Base-by-base conservation (phyloP, 2,113 vertebrate species). In the Steatornis caripensis region DNA sequence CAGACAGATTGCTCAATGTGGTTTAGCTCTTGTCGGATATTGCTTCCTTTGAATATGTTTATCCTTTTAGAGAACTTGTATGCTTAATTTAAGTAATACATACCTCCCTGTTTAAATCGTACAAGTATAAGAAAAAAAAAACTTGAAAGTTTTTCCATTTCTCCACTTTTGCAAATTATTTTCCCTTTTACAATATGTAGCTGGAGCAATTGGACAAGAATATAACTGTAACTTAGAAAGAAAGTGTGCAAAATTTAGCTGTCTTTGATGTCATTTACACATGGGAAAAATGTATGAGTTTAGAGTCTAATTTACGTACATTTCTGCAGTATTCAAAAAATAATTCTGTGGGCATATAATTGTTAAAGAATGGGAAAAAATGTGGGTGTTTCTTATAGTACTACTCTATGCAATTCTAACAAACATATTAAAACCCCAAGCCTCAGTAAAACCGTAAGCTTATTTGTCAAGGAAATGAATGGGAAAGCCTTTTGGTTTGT, bases 391-490 rank as follows among this genome's bases (percentile, higher is more conserved):
- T 84, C 68, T 90, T 75, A 48, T 45, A 84, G 41, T 65, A 84
- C 32, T 87, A 81, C 45, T 75, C 18, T 1, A 4, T 62, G 24
- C n/a, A 74, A 13, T 37, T 77, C 15, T 74, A 90, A 89, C 58
- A 95, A 93, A 83, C 62, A 87, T 80, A 90, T 78, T 96, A 84
- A 84, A 92, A 76, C 20, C 16, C 12, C 37, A 72, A 85, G n/a
- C 54, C 51, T 36, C 49, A 41, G 45, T 79, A 90, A 91, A 94
- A 86, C 46, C 24, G 0, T 48, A 62, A 94, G 39, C 29, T 90
- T 84, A 65, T 93, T 96, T 94, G 85, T 92, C 92, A 95, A 78
- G 71, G 34, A 96, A 96, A 88, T 78, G 36, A 86, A 94, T 86
- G 49, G 46, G 58, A 85, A 96, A 89, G 76, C 11, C 13, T 77